Conservation (phyloP, 2,113 vertebrate species). For the Chloebia gouldiae region DNA sequence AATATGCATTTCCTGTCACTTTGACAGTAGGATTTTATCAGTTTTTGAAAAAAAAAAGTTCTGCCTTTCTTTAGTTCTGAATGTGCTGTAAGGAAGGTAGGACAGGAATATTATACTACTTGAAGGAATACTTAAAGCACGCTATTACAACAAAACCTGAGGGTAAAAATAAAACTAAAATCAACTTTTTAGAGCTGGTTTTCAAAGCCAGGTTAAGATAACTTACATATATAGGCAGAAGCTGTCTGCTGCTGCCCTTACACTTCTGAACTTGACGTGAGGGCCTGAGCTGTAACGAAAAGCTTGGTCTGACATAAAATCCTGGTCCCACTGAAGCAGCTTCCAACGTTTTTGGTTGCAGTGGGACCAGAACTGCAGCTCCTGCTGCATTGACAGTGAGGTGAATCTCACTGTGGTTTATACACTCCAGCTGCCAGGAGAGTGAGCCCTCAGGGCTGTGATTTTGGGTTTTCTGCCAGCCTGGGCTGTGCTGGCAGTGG, state of each 20-base stretch:
- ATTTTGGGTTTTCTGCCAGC: background rate
- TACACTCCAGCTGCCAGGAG: background rate
- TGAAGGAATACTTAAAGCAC: background rate
- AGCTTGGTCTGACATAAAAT: background rate
- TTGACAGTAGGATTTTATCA: background rate
- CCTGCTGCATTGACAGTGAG: background rate
- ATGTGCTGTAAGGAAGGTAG: accelerated
- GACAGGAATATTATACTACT: background rate
- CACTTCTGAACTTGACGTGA: background rate
- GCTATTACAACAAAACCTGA: background rate
- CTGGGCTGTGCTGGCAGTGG: background rate
- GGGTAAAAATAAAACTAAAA: background rate
- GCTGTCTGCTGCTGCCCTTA: background rate
- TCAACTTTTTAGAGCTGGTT: background rate
- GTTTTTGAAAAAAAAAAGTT: background rate
- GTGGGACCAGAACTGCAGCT: background rate
- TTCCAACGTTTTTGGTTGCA: background rate
- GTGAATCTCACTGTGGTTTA: background rate
- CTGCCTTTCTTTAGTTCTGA: background rate
- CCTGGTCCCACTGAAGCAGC: background rate
- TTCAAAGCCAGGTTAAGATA: background rate
- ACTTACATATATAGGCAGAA: accelerated
- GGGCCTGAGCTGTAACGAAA: background rate
- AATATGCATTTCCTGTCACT: background rate
- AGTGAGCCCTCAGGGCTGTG: background rate